Evolutionary conservation across 2,888 invertebrate species (phyloP), one percentile per base, ranked within the genome.

Genomic region (Dicyrtoma fusca): DNA sequence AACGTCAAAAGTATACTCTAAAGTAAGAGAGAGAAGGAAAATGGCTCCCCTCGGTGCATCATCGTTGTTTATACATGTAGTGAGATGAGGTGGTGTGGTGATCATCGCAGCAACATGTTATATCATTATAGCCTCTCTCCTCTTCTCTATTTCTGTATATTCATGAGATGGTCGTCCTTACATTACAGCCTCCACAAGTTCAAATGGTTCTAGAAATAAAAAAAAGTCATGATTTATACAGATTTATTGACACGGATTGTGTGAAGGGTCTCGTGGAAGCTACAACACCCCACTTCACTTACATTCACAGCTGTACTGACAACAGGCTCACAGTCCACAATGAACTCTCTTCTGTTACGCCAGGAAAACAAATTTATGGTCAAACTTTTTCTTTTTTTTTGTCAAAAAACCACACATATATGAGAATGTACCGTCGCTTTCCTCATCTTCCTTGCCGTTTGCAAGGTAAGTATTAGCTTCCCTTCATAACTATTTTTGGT

Each of bases 351-450:
- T 34, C 34, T 34, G 34, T 34, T 5, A 61, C 51, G 68, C 44
- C 57, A 70, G 64, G 42, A 49, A 42, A 72, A 51, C 64, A 73
- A 73, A 73, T 73, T 73, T 73, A 73, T 73, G 61, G 73, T 73
- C 65, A 59, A 45, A 26, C 57, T 64, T 25, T 61, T 61, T 49
- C 26, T 17, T 61, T 53, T 25, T 34, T 34, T 34, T 34, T 8
- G 8, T 3, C 3, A 26, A 64, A 57, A 57, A 64, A 63, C 62
- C 62, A 21, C 62, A 63, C 17, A 34, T 34, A 5, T 34, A 34
- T n/a, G n/a, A n/a, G n/a, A n/a, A n/a, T n/a, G n/a, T n/a, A n/a
- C n/a, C n/a, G n/a, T n/a, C n/a, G n/a, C n/a, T n/a, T n/a, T n/a
- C n/a, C n/a, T n/a, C n/a, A n/a, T n/a, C n/a, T n/a, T n/a, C n/a